Evolutionary conservation across 2,113 vertebrate genomes (phyloP).

Genomic region (Nothobranchius furzeri): DNA sequence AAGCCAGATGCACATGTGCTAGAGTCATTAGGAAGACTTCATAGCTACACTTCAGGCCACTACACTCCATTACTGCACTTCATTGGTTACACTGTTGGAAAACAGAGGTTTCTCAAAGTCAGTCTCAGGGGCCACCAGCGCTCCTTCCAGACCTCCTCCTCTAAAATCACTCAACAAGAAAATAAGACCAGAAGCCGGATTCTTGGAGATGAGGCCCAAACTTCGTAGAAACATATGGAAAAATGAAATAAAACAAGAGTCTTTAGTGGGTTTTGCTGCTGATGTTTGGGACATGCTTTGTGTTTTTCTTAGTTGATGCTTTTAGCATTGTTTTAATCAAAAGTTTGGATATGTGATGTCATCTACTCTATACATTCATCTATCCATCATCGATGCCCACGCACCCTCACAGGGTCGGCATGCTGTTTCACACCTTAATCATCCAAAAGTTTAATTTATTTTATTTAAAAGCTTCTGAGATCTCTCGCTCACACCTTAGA

Average conservation of each 20-base stretch:
- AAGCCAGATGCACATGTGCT: slow-evolving; percentile 76
- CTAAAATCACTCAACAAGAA: not conserved
- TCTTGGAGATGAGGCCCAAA: too few relatives aligned
- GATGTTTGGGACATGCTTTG: not conserved
- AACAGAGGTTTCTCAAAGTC: slow-evolving; percentile 59
- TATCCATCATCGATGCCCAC: too few relatives aligned
- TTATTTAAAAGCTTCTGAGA: too few relatives aligned
- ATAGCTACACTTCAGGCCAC: slow-evolving; percentile 67
- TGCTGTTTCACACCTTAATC: too few relatives aligned
- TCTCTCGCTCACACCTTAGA: too few relatives aligned
- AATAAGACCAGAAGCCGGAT: not conserved
- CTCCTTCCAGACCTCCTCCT: slow-evolving; percentile 7
- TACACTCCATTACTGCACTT: slow-evolving; percentile 65
- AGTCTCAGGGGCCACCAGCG: slow-evolving; percentile 58
- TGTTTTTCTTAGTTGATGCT: not conserved
- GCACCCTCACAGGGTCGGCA: too few relatives aligned
- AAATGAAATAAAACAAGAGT: too few relatives aligned
- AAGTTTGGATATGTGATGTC: too few relatives aligned
- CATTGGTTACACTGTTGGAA: slow-evolving; percentile 50
- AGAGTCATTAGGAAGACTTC: slow-evolving; percentile 73
- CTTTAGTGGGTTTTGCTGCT: too few relatives aligned
- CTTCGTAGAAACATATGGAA: too few relatives aligned
- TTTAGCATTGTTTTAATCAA: not conserved
- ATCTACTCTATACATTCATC: too few relatives aligned
- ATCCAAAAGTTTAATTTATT: too few relatives aligned